Conservation (phyloP, 2,113 vertebrate genomes). For the Antigone vipio region DNA sequence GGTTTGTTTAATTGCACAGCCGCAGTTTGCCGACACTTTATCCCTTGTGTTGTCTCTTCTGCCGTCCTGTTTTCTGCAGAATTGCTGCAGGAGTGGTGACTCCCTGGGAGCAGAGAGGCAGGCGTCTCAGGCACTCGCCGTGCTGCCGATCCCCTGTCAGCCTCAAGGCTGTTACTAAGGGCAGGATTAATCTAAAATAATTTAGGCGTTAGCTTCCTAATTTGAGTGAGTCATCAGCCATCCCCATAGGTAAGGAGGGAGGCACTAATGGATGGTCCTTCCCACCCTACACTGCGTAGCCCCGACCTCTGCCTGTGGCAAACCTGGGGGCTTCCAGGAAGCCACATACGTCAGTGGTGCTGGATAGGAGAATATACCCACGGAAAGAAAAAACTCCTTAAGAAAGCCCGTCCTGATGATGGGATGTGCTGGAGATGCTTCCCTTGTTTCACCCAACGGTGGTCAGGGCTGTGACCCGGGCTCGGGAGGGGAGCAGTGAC, state of each 20-base stretch:
- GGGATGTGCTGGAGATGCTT: neutral
- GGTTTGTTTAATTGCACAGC: neutral
- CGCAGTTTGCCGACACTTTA: neutral
- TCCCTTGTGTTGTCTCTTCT: neutral
- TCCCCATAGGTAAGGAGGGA: neutral
- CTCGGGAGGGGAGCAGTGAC: neutral
- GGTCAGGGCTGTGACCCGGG: neutral
- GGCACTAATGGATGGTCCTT: neutral
- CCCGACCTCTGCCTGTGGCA: neutral
- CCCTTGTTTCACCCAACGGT: neutral
- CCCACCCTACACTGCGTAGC: neutral
- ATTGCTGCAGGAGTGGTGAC: fast-evolving
- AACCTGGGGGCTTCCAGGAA: neutral
- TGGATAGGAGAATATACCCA: neutral
- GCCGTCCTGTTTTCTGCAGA: neutral
- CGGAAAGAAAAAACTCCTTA: neutral
- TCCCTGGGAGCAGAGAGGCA: neutral
- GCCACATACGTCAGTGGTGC: fast-evolving
- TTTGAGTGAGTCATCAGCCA: neutral
- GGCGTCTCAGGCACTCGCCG: neutral
- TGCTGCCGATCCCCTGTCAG: neutral
- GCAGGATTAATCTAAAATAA: neutral
- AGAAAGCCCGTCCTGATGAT: neutral
- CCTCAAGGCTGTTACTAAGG: neutral
- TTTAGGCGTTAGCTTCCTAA: neutral